These are phyloP conservation scores for Fukomys damarensis DNA, from an alignment of 2,113 vertebrate species.

Conservation along the genomic window DNA sequence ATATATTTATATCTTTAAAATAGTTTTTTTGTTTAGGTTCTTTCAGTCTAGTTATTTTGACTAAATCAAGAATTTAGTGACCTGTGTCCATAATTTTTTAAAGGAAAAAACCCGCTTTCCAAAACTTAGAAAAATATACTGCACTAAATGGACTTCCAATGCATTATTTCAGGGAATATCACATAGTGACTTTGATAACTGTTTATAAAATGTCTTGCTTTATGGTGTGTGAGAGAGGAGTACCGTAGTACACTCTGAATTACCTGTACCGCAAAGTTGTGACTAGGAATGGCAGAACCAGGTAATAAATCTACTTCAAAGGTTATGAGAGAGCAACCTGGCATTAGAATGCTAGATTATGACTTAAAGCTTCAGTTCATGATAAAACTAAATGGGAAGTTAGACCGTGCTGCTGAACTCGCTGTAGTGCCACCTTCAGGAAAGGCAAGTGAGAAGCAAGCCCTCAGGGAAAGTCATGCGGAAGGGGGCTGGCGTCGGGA, in stretches of 20 bases:
- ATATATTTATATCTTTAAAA: conserved; percentile 88
- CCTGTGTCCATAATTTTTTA: conserved; percentile 83
- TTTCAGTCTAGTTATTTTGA: conserved; percentile 83
- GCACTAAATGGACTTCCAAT: conserved; percentile 85
- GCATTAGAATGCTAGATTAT: conserved; percentile 81
- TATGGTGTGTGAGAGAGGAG: conserved; percentile 40
- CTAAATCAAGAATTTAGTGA: conserved; percentile 85
- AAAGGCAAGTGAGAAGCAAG: conserved; percentile 53
- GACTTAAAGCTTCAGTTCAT: conserved; percentile 85
- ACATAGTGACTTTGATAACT: conserved; percentile 68
- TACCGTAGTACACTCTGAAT: conserved; percentile 60
- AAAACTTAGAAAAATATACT: conserved; percentile 90
- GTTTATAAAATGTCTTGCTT: conserved; percentile 79
- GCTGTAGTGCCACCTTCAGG: conserved; percentile 66
- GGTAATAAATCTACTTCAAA: conserved; percentile 73
- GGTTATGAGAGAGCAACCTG: conserved; percentile 64
- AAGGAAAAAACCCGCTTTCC: conserved; percentile 82
- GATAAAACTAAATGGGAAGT: conserved; percentile 34
- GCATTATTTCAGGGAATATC: conserved; percentile 74
- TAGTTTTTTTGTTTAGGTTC: conserved; percentile 83
- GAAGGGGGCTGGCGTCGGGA: not conserved
- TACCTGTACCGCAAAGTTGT: conserved; percentile 49
- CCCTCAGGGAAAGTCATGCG: conserved; percentile 57
- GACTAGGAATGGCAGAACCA: conserved; percentile 72
- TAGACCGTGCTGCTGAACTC: conserved; percentile 4